Base-by-base conservation (phyloP, 2,888 invertebrate genomes). In the Troides oblongomaculatus region DNA sequence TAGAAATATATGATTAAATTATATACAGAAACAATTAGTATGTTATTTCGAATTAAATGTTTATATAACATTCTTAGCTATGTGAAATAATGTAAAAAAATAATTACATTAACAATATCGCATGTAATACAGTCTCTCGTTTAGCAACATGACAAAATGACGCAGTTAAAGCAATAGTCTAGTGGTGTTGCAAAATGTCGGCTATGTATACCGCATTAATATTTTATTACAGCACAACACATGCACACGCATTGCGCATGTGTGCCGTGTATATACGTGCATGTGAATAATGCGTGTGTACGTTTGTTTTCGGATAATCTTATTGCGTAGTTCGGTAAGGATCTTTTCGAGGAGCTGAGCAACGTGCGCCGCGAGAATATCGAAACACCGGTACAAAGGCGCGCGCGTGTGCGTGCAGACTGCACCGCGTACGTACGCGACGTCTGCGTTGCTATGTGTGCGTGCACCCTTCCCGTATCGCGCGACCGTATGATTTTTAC, bases 401-500 rank as follows among this genome's bases (percentile, higher is more conserved):
- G 64, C 59, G 68, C 30, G 7, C 81, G 88, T 82, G 86, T 84
- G 85, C 71, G 74, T 73, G 77, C 85, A 87, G 88, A 89, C 89
- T 89, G 90, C 89, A 88, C 76, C 81, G 78, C 79, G 80, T 81
- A 75, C 78, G 83, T 82, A 81, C 81, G 81, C 79, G 79, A 77
- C 79, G 84, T 84, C 83, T 83, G 78, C 73, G 39, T 76, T 63
- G 64, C 21, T 39, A 63, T 77, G 89, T 90, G 82, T 85, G 87
- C 56, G 90, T 89, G 85, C 90, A 90, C 90, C 91, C 92, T 91
- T 90, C 87, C 81, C 79, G 89, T 89, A 86, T 84, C 81, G 78
- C 75, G 85, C 77, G 77, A 74, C 68, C 76, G 39, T 7, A 2
- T 39, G 39, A 75, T 74, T 12, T 50, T 68, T 71, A 78, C 64